Evolutionary conservation across 1,140 invertebrate species (phyloP).

Genomic region (Hormaphis cornu): DNA sequence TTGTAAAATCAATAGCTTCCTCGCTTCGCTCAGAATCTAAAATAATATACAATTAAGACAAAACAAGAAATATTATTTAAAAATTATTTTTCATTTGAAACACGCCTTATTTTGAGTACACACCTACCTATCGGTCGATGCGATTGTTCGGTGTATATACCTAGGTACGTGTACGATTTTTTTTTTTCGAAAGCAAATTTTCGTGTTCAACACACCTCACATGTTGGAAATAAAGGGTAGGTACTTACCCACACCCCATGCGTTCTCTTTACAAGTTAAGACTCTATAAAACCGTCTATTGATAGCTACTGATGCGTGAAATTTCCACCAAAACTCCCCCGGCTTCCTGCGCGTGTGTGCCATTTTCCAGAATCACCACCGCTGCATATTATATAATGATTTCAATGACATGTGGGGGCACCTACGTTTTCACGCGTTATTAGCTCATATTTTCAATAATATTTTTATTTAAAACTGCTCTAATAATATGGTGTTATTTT

Average conservation of each 20-base stretch:
- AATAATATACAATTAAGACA: no score
- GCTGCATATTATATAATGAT: neutral
- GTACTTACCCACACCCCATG: neutral
- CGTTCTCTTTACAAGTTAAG: neutral
- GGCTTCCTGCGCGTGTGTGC: neutral
- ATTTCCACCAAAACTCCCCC: conserved; percentile 3
- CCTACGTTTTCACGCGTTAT: conserved; percentile 1
- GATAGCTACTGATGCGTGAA: conserved; percentile 8
- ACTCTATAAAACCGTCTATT: conserved; percentile 18
- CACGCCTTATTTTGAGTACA: neutral
- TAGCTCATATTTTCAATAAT: no score
- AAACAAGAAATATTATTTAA: no score
- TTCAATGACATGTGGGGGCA: neutral
- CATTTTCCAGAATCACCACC: neutral
- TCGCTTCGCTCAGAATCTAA: no score
- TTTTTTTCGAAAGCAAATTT: neutral
- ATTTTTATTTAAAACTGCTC: no score
- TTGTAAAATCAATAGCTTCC: no score
- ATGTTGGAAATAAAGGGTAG: neutral
- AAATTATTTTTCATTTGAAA: no score
- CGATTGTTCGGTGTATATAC: no score
- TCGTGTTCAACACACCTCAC: neutral
- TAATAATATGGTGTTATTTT: no score
- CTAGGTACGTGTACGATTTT: neutral
- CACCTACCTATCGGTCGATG: no score